Evolutionary conservation across 2,888 invertebrate genomes (phyloP).

Genomic region (Dryobotodes eremita): DNA sequence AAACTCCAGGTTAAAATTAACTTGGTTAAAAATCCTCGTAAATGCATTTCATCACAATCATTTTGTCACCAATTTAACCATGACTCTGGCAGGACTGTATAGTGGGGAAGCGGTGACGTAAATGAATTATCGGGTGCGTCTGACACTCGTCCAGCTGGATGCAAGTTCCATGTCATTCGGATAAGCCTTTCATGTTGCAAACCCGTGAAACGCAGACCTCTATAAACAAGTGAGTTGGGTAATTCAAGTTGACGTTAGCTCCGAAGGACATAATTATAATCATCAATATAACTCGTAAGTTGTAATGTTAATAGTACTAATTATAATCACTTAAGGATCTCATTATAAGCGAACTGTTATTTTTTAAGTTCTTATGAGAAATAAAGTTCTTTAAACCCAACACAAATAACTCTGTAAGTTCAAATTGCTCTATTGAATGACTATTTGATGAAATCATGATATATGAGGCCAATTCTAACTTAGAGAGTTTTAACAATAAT

Average conservation of each 20-base stretch:
- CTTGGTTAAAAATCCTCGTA: no score
- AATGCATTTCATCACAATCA: no score
- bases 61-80: no score
- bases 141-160: not conserved
- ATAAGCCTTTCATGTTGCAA: not conserved
- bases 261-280: not conserved
- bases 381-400: no score
- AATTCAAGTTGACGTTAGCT: conserved; percentile 1
- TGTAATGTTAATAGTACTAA: no score
- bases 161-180: conserved; percentile 16
- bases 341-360: no score
- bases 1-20: no score
- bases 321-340: no score
- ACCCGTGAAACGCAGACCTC: not conserved
- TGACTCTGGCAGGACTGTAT: no score
- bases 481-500: not conserved
- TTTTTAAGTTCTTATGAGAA: no score
- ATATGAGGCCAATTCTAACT: not conserved
- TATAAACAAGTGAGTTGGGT: not conserved
- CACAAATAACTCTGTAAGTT: not conserved
- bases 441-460: not conserved
- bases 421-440: not conserved
- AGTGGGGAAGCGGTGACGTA: no score
- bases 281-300: not conserved
- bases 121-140: conserved; percentile 33